These are phyloP conservation scores for Acleris cristana DNA, from an alignment of 2,888 invertebrate species.

Conservation along the genomic window DNA sequence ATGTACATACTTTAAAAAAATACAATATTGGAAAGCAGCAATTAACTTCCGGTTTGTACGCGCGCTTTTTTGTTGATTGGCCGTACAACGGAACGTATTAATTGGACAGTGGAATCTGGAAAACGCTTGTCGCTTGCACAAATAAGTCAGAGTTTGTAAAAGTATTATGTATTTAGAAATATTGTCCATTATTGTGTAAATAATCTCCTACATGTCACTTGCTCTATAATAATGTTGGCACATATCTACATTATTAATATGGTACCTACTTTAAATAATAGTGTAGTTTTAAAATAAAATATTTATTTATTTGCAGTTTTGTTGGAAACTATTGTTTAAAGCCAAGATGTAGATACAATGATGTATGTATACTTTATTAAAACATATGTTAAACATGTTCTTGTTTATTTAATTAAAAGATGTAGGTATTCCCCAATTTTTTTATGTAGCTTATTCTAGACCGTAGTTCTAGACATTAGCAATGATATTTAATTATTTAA, in stretches of 20 bases:
- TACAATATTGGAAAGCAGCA: background rate
- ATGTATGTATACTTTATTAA: conserved; percentile 24
- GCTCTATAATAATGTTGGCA: background rate
- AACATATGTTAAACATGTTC: background rate
- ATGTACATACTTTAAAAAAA: conserved; percentile 2
- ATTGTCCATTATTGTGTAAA: conserved; percentile 14
- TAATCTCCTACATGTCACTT: conserved; percentile 2
- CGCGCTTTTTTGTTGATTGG: conserved; percentile 27
- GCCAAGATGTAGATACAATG: conserved; percentile 12
- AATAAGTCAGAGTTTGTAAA: background rate
- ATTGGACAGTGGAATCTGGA: conserved; percentile 2
- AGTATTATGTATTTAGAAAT: conserved; percentile 28
- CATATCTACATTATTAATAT: background rate
- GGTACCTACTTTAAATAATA: conserved; percentile 14
- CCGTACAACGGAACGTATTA: conserved; percentile 26
- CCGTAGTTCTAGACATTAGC: no score
- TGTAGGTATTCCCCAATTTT: no score
- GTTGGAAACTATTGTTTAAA: conserved; percentile 19
- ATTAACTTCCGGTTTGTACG: conserved; percentile 25
- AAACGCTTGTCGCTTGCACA: background rate
- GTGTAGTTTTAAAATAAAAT: conserved; percentile 14
- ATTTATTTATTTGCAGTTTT: conserved; percentile 30
- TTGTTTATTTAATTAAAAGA: no score
- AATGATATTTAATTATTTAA: no score
- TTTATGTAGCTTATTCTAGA: no score